Base-by-base conservation (phyloP, 30 jellyfish, hydroid and myxozoan species). In the Aurelia sp. region DNA sequence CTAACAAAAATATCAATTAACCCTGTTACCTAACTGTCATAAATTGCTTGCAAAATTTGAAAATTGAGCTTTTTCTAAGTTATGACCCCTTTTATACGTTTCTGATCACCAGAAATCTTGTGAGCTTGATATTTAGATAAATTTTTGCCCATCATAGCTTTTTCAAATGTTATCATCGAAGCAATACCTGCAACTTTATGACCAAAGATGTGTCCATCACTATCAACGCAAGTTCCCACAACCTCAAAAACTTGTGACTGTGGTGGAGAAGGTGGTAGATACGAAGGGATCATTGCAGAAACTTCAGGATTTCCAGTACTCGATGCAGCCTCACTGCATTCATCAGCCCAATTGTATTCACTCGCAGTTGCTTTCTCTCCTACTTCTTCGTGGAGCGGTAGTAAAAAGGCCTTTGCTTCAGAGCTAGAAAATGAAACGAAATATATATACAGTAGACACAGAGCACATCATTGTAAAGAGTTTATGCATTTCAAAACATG, bases 201-300 rank as follows among this genome's bases (percentile, higher is more conserved):
- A n/a, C 90, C 81, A 76, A 21, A 70, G n/a, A 90, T 60, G 37
- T 12, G 20, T 1, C 92, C 89, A 23, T 84, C 66, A 62, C 57
- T 65, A 52, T 71, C 96, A 76, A 90, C 84, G 52, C 60, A 81
- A 0, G 90, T 63, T 12, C 97, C 95, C 66, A 83, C 53, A 10
- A 90, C 92, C 16, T 53, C 66, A 50, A 90, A 90, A 1, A 17
- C 50, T 35, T 37, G 37, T 41, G 66, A 52, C 11, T 61, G 18
- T 30, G 97, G 96, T 17, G 69, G 48, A 21, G 17, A 61, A 8
- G 76, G 91, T 9, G 73, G 11, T 15, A 13, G 57, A 47, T 81
- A 81, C 27, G 55, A 35, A 0, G 78, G 74, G 31, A 35, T 27
- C 58, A 20, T 48, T 7, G 72, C 18, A 6, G 64, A 20, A 0